A percentile compares a stretch with the other conserved stretches of the same genome.
phyloP scores from a whole-genome alignment of 2,113 vertebrate species.

The Hyperopisus bebe region DNA sequence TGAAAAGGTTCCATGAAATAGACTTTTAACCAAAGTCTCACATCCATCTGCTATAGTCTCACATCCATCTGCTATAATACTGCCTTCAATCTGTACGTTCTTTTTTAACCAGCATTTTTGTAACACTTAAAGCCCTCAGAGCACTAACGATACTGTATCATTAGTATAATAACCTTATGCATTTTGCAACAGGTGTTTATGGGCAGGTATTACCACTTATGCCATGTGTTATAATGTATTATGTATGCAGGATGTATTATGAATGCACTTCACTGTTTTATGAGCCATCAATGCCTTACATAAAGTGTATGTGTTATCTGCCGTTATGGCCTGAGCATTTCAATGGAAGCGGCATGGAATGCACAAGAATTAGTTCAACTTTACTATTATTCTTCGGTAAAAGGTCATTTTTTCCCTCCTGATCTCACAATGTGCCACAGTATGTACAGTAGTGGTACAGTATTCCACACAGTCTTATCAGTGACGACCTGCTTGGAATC shows the following conservation, averaged over 20 bases:
- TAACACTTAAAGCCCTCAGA: neutral
- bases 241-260: neutral
- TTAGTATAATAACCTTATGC: neutral
- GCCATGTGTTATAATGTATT: neutral
- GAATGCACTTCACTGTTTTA: neutral
- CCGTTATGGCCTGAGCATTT: neutral
- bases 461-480: neutral
- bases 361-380: neutral
- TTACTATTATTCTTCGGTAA: neutral
- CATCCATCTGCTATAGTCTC: neutral
- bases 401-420: neutral
- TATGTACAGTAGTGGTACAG: neutral
- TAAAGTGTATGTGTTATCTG: neutral
- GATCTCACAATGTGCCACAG: neutral
- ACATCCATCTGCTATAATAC: neutral
- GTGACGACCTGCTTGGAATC: neutral
- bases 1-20: neutral
- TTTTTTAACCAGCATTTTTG: neutral
- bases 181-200: conserved; percentile 2
- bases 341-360: neutral
- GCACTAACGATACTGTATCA: neutral
- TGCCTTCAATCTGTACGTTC: neutral
- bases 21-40: neutral
- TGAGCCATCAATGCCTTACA: neutral
- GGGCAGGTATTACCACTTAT: neutral